Base-by-base conservation (phyloP, 2,888 invertebrate genomes). In the Euzophera pinguis region DNA sequence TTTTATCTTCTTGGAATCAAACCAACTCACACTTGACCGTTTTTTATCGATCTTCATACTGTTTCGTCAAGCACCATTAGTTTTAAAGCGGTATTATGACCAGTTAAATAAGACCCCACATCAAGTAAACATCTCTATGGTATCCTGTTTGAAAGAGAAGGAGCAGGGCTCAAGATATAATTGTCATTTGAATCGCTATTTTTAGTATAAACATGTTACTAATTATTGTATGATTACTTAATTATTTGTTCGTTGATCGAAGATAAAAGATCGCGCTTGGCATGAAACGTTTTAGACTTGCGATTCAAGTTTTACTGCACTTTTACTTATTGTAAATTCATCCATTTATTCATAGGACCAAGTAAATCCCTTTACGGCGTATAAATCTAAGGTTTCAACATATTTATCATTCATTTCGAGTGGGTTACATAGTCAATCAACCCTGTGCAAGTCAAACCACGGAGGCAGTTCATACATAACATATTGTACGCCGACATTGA, bases 21-120 rank as follows among this genome's bases (percentile, higher is more conserved):
- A 8, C 6, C 29, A 43, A 17, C 12, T 48, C 13, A 38, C 12
- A 14, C 37, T 50, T 37, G 32, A 10, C 47, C 16, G 13, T 47
- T 52, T 29, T 47, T 47, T 16, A 7, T 2, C 13, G 58, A 73
- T 76, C 71, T 65, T 65, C 63, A 57, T 61, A 61, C 61, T 61
- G 60, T 52, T 64, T 61, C 64, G 74, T 74, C 67, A 77, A 65
- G 75, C 73, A 65, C 71, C 74, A 74, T 72, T 72, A 67, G 71
- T 58, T 71, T 67, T 63, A 38, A 38, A 71, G 68, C 64, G 64
- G 68, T 68, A 63, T 53, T 57, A 50, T 37, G n/a, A 51, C 78
- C 71, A 75, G 12, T 54, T 8, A 52, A 58, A 1, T 17, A 2
- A 62, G 75, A 68, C 29, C 68, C 48, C 27, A 42, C 8, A 0